A percentile compares a stretch with the other conserved stretches of the same genome.
phyloP scores from a whole-genome alignment of 2,888 invertebrate species.

The Metellina segmentata region DNA sequence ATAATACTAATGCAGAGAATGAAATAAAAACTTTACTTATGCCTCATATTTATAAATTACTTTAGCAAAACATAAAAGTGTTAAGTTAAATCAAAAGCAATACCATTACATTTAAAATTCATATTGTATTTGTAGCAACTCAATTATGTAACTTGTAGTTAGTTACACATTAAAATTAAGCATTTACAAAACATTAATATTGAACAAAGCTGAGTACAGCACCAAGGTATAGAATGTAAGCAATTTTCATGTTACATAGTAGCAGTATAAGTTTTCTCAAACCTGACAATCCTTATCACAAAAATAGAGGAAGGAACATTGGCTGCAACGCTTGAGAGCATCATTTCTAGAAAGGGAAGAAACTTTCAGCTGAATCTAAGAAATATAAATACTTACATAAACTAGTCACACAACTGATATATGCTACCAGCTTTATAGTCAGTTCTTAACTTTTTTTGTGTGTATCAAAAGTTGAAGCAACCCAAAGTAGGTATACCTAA shows the following conservation, averaged over 20 bases:
- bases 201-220: background rate
- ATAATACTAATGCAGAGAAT: background rate
- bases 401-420: background rate
- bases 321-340: conserved; percentile 86
- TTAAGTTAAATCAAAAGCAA: background rate
- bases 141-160: too few species aligned
- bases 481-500: too few species aligned
- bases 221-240: conserved; percentile 36
- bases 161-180: too few species aligned
- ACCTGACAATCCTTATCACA: conserved; percentile 90
- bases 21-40: background rate
- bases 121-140: background rate
- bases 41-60: background rate
- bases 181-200: background rate
- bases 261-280: background rate
- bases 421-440: background rate
- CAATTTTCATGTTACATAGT: background rate
- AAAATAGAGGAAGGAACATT: conserved; percentile 91
- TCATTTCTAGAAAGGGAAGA: conserved; percentile 78
- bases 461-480: too few species aligned
- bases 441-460: too few species aligned
- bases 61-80: background rate
- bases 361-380: background rate
- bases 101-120: background rate
- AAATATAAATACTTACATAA: conserved; percentile 9